phyloP scores from a whole-genome alignment of 2,888 invertebrate species.

The Heliothis peltigera region DNA sequence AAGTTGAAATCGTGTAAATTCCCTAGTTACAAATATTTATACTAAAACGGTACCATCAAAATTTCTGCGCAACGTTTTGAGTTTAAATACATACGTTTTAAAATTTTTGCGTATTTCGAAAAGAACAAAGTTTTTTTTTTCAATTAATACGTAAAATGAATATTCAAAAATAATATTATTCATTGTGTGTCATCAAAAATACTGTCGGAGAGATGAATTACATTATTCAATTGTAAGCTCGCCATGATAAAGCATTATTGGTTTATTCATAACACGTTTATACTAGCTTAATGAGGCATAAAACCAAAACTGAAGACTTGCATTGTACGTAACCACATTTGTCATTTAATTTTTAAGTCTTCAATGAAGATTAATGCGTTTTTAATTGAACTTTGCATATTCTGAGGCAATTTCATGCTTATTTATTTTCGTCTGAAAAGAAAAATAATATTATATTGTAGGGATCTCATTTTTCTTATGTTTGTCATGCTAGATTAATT shows the following conservation, averaged over 20 bases:
- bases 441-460: too few relatives aligned
- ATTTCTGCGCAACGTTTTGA: not conserved
- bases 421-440: not conserved
- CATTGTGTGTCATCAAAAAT: slow-evolving; percentile 15
- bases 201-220: slow-evolving; percentile 19
- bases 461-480: too few relatives aligned
- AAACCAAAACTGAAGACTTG: slow-evolving; percentile 15
- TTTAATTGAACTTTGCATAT: slow-evolving; percentile 8
- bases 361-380: slow-evolving; percentile 5
- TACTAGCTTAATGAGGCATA: slow-evolving; percentile 28
- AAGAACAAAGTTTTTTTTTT: not conserved
- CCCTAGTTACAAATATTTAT: not conserved
- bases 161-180: not conserved
- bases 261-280: slow-evolving; percentile 20
- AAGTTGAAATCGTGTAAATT: too few relatives aligned
- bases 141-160: not conserved
- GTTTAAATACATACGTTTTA: not conserved
- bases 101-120: too few relatives aligned
- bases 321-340: slow-evolving; percentile 19
- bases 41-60: not conserved
- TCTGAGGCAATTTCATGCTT: not conserved
- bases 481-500: too few relatives aligned
- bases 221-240: slow-evolving; percentile 20
- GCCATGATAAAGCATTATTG: slow-evolving; percentile 28
- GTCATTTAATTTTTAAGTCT: slow-evolving; percentile 27